Evolutionary conservation across 2,888 invertebrate genomes (phyloP), one percentile per base, ranked within the genome.

Genomic region (Heliconius sara): DNA sequence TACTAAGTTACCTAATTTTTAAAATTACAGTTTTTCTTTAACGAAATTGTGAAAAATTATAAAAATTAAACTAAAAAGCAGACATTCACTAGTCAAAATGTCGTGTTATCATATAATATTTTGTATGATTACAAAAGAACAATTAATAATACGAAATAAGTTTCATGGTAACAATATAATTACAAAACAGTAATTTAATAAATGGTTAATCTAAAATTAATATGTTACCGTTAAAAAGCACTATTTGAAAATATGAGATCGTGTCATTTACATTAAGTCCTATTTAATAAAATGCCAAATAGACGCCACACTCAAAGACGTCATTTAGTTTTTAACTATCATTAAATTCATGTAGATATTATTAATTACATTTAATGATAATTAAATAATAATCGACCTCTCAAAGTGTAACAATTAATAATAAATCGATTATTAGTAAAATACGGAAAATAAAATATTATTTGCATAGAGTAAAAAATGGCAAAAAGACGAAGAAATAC

Each of bases 201-300:
- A 76, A 75, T 60, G 57, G 65, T 70, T 70, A 47, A 25, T 70
- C 25, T 70, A 43, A 70, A 16, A 43, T 25, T 76, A 70, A 47
- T 39, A 39, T 52, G 74, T 76, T 78, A 73, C 71, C 78, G 72
- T 71, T 63, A 76, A 67, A 43, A 67, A 57, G 73, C 73, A 57
- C 70, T 68, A 70, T 79, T 71, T 79, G 76, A 78, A 76, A 68
- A 67, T 75, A 78, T 82, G 81, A 82, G 81, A 82, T 82, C 81
- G 77, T 77, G 57, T 71, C 76, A 25, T 74, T 30, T 77, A 78
- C 12, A 76, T 57, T 75, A 79, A 70, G 52, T 75, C 57, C 74
- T 75, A 77, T 39, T 74, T 72, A 63, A 68, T 57, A 72, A 47
- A 70, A 60, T 60, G 67, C 22, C 34, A 52, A 67, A 60, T 16